Base-by-base conservation (phyloP, 2,113 vertebrate species). In the Oncorhynchus keta region DNA sequence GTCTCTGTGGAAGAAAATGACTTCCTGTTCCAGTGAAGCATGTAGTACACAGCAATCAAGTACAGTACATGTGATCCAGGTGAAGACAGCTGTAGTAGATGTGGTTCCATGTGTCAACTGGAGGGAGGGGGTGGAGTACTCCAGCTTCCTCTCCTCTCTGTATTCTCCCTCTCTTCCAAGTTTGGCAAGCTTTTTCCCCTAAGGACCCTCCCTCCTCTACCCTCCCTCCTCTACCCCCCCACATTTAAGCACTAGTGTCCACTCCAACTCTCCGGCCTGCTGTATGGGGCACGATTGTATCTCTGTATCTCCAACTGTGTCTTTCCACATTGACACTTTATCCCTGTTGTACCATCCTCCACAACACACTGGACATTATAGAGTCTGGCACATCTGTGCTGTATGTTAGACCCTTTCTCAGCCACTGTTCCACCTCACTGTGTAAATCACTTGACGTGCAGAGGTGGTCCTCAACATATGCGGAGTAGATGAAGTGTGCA, bases 1-100 rank as follows among this genome's bases (percentile, higher is more conserved):
- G n/a, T 35, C 68, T 55, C 68, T 55, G 26, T 72, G 39, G 49
- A 39, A 74, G 84, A 74, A 78, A 68, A 69, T 83, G 66, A 73
- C 66, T 73, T 6, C 22, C 67, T 65, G 70, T 45, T 74, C 55
- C 62, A 76, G 57, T 30, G 51, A 75, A 55, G 20, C 39, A 2
- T 59, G 68, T 9, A 6, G 18, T 9, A 45, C 35, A 39, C 35
- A 39, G 35, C 8, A 39, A 39, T 39, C 35, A 39, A 32, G 49
- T 55, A 55, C 59, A 71, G 65, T 72, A n/a, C 59, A 62, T 22
- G 61, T 5, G 59, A 55, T 59, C 55, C 14, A 32, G 24, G 70
- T 57, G 70, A 61, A 49, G 18, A 18, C 71, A 61, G 6, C 30
- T n/a, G 18, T 22, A 22, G 28, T 57, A 8, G 22, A 49, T 70